Base-by-base conservation (phyloP, 1,140 invertebrate species). In the Drosophila orosa region DNA sequence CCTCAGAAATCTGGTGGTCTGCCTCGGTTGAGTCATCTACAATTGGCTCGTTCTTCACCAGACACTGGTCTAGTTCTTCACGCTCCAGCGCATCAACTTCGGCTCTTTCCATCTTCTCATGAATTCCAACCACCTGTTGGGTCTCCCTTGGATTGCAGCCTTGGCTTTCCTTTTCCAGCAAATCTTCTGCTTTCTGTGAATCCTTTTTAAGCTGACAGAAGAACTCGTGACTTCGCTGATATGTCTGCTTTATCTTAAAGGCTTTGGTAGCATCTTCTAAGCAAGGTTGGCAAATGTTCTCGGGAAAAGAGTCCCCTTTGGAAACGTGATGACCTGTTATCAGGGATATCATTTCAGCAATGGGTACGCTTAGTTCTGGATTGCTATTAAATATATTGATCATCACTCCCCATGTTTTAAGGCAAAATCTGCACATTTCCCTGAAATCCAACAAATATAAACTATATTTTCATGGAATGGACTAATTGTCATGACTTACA, bases 301-400 rank as follows among this genome's bases (percentile, higher is more conserved):
- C 55, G 9, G 55, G 55, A 8, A 57, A 37, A 2, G 55, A 57
- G 12, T 57, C 55, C 4, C 24, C 37, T 19, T 40, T 27, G 6
- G 4, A 24, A 40, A 57, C 37, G 1, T 40, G n/a, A 19, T 57
- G n/a, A 3, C 37, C 37, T 39, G 37, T 39, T 8, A 39, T 8
- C n/a, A 17, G n/a, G n/a, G 37, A 39, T 8, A 39, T 17, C 37
- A 39, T 17, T 3, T 39, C 37, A n/a, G 37, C n/a, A 17, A 39
- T 39, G n/a, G 37, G 37, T 6, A 37, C 35, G 3, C 6, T 7
- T 7, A 37, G 5, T 37, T 37, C 35, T 15, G 35, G 35, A 39
- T 15, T 17, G 8, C n/a, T 3, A 9, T 39, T n/a, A 39, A 39
- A 39, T 39, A 39, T 39, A 7, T 39, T 39, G n/a, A 39, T 8